phyloP scores from a whole-genome alignment of 1,140 invertebrate species.

The Antheraea pernyi region DNA sequence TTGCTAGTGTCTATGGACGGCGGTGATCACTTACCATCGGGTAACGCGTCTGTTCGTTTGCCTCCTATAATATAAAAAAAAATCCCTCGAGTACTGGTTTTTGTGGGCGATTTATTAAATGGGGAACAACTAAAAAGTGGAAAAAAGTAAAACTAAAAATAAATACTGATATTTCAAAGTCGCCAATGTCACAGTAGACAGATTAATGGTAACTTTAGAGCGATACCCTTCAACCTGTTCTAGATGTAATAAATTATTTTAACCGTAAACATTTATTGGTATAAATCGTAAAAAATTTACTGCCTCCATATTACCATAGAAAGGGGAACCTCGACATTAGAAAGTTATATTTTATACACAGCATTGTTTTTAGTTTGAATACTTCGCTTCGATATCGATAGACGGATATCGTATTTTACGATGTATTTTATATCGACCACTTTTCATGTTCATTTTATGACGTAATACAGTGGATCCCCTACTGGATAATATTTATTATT shows the following conservation, averaged over 20 bases:
- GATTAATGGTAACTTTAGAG: background rate
- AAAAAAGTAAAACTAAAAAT: no score
- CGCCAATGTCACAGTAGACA: no score
- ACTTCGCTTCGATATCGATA: constrained; percentile 23
- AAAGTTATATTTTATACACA: constrained; percentile 45
- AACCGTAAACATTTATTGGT: constrained; percentile 29
- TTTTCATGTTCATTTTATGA: constrained; percentile 24
- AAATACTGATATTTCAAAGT: no score
- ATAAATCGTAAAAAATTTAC: constrained; percentile 52
- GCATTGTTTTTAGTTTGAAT: constrained; percentile 49
- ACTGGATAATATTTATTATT: constrained; percentile 7
- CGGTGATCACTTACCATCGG: no score
- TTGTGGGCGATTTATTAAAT: no score
- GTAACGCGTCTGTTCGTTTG: no score
- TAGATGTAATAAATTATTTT: constrained; percentile 21
- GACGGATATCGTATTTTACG: constrained; percentile 25
- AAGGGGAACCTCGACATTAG: constrained; percentile 53
- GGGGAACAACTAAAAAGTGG: no score
- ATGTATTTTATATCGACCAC: constrained; percentile 24
- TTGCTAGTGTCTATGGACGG: no score
- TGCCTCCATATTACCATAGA: constrained; percentile 53
- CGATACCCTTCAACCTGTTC: background rate
- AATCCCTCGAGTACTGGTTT: no score
- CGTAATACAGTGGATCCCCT: constrained; percentile 12
- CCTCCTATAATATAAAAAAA: no score